A percentile compares a stretch with the other conserved stretches of the same genome.
These are phyloP conservation scores for Harpalus rubripes DNA, from an alignment of 2,888 invertebrate genomes.

Conservation along the genomic window DNA sequence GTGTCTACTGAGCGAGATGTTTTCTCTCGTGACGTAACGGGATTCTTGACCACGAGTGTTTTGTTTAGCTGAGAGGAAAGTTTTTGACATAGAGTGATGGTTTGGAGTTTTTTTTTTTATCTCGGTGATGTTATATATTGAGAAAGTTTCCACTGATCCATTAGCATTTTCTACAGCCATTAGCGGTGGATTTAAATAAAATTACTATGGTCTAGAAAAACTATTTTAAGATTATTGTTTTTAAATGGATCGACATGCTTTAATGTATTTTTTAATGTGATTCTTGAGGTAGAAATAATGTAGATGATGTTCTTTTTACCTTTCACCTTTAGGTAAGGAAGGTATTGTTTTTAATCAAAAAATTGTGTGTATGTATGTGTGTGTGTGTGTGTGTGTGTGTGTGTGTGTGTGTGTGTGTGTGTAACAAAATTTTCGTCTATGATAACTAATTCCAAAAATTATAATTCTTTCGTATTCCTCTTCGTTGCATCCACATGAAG, in stretches of 20 bases:
- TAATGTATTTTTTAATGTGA: not conserved
- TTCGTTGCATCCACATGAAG: too few relatives aligned
- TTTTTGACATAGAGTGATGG: slow-evolving; percentile 21
- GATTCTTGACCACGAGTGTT: slow-evolving; percentile 29
- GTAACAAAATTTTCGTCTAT: too few relatives aligned
- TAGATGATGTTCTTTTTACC: too few relatives aligned
- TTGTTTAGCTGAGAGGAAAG: slow-evolving; percentile 23
- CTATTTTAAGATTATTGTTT: not conserved
- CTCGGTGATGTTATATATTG: not conserved
- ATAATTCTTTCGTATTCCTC: too few relatives aligned
- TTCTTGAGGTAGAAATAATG: too few relatives aligned
- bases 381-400: too few relatives aligned
- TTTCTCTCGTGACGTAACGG: slow-evolving; percentile 24
- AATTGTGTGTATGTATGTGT: too few relatives aligned
- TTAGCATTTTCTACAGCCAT: not conserved
- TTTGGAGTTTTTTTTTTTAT: slow-evolving; percentile 7
- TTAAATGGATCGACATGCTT: not conserved
- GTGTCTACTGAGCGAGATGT: not conserved
- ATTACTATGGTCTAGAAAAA: not conserved
- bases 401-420: too few relatives aligned
- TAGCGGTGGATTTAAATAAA: not conserved
- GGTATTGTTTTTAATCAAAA: too few relatives aligned
- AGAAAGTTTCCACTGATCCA: not conserved
- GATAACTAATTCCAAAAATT: too few relatives aligned
- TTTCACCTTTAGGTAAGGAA: too few relatives aligned